Conservation (phyloP, 2,113 vertebrate genomes). For the Arenaria interpres region DNA sequence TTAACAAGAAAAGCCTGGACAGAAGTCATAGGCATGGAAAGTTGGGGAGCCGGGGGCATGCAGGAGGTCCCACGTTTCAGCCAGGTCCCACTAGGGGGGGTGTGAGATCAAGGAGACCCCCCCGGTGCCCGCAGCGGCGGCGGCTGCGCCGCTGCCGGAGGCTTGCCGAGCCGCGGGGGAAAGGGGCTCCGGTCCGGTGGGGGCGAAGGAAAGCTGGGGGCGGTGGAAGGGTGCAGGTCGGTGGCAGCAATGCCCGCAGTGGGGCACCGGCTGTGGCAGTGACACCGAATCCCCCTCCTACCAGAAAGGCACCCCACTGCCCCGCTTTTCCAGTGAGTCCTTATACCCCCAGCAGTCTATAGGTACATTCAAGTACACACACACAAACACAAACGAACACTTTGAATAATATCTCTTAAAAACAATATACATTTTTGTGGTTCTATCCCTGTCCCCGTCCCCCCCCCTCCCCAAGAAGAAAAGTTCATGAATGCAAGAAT, state of each 20-base stretch:
- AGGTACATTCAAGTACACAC: rapidly evolving
- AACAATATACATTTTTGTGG: neutral
- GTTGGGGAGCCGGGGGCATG: rapidly evolving
- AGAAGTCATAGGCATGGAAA: neutral
- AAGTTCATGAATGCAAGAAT: neutral
- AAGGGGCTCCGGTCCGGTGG: rapidly evolving
- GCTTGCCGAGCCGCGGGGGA: rapidly evolving
- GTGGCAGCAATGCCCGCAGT: neutral
- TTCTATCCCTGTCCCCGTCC: too few relatives aligned
- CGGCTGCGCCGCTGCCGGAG: too few relatives aligned
- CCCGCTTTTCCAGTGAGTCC: neutral
- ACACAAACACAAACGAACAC: neutral
- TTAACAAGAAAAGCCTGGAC: rapidly evolving
- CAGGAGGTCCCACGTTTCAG: neutral
- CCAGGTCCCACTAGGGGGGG: neutral
- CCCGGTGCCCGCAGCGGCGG: too few relatives aligned
- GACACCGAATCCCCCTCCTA: rapidly evolving
- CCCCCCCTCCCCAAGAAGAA: neutral
- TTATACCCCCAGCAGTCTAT: neutral
- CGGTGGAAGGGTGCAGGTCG: rapidly evolving
- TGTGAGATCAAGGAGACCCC: neutral
- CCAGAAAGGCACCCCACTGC: neutral
- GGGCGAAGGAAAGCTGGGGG: rapidly evolving
- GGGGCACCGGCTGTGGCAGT: neutral
- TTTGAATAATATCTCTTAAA: neutral